Evolutionary conservation across 2,888 invertebrate species (phyloP).

Genomic region (Sepioteuthis lessoniana): DNA sequence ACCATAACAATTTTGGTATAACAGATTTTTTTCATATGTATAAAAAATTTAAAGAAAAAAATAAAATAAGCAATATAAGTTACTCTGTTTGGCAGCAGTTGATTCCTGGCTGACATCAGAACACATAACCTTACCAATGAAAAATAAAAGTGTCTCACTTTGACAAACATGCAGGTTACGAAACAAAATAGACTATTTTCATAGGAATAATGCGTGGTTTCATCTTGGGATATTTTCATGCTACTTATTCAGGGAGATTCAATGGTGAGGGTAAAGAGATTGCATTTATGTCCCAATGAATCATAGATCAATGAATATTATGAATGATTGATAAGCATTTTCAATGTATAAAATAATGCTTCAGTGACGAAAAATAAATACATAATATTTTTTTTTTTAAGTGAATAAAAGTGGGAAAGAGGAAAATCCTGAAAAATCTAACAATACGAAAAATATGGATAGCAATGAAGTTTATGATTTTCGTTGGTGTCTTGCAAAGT

Average conservation of each 20-base stretch:
- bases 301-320: slow-evolving; percentile 8
- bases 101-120: not conserved
- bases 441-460: slow-evolving; percentile 11
- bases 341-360: slow-evolving; percentile 23
- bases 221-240: slow-evolving; percentile 6
- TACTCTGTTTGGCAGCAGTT: not conserved
- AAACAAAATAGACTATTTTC: not conserved
- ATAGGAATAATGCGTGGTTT: not conserved
- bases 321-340: slow-evolving; percentile 14
- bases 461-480: slow-evolving; percentile 23
- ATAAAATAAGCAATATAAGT: not conserved
- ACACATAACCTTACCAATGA: not conserved
- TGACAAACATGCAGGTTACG: not conserved
- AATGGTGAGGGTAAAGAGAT: not conserved
- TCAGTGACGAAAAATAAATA: slow-evolving; percentile 20
- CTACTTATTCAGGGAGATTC: not conserved
- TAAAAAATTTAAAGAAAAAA: not conserved
- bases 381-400: not conserved
- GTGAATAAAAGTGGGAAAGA: not conserved
- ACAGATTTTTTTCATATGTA: not conserved
- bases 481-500: slow-evolving; percentile 33
- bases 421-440: slow-evolving; percentile 25
- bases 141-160: not conserved
- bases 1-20: not conserved
- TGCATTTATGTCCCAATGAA: slow-evolving; percentile 21